phyloP scores from a whole-genome alignment of 30 jellyfish, hydroid and myxozoan genomes.

The Mastigias papua region DNA sequence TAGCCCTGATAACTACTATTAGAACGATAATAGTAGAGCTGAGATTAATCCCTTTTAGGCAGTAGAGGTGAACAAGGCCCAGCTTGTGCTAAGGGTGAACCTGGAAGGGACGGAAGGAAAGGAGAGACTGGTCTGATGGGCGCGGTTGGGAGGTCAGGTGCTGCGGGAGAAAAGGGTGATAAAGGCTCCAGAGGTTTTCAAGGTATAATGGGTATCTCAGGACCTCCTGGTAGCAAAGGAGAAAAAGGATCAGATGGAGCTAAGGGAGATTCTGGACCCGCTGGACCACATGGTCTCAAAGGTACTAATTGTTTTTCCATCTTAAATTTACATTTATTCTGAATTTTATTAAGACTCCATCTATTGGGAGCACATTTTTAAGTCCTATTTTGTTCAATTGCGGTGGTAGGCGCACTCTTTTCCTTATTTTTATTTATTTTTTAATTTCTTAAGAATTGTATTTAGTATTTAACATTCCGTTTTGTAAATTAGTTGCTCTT shows the following conservation, averaged over 20 bases:
- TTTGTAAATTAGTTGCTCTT: too few species aligned
- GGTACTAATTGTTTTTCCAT: conserved; percentile 9
- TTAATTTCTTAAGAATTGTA: not conserved
- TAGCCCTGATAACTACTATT: not conserved
- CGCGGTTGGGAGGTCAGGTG: conserved; percentile 67
- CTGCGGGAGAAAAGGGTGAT: conserved; percentile 58
- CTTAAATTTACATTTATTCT: too few species aligned
- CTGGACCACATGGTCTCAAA: conserved; percentile 32
- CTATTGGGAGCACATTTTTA: too few species aligned
- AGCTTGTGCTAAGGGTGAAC: conserved; percentile 70
- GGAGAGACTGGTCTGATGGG: conserved; percentile 81
- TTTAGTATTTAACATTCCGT: not conserved
- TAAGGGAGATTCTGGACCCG: conserved; percentile 33
- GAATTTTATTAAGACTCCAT: not conserved
- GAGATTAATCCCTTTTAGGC: conserved; percentile 56
- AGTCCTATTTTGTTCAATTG: not conserved
- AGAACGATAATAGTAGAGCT: not conserved
- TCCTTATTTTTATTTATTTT: too few species aligned
- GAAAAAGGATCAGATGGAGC: conserved; percentile 61
- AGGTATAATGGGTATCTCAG: conserved; percentile 31
- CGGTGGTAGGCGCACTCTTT: not conserved
- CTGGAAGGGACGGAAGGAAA: conserved; percentile 75
- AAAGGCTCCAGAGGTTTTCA: conserved; percentile 54
- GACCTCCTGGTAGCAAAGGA: conserved; percentile 64
- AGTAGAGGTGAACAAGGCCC: conserved; percentile 86